Conservation (phyloP, 2,113 vertebrate species). For the Mugil cephalus region DNA sequence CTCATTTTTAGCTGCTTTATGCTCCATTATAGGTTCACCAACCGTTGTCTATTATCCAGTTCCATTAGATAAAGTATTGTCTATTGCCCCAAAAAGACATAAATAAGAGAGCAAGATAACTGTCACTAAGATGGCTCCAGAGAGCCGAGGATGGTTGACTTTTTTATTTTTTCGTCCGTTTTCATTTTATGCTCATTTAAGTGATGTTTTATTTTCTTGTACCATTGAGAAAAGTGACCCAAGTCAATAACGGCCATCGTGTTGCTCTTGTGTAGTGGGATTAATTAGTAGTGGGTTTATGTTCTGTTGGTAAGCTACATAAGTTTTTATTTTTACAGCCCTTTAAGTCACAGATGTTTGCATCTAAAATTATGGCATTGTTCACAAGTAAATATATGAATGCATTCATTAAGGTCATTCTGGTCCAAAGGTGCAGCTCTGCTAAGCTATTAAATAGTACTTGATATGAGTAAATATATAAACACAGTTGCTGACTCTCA, state of each 20-base stretch:
- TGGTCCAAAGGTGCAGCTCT: conserved; percentile 2
- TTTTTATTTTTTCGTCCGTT: too few relatives aligned
- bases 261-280: not conserved
- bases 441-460: conserved; percentile 38
- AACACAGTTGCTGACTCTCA: conserved; percentile 43
- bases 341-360: not conserved
- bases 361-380: not conserved
- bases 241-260: too few relatives aligned
- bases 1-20: too few relatives aligned
- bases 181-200: too few relatives aligned
- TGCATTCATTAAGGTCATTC: not conserved
- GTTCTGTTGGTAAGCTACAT: not conserved
- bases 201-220: too few relatives aligned
- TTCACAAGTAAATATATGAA: conserved; percentile 5
- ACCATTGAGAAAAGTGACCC: too few relatives aligned
- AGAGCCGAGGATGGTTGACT: too few relatives aligned
- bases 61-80: not conserved
- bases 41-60: too few relatives aligned
- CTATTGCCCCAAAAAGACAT: not conserved
- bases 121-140: too few relatives aligned
- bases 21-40: too few relatives aligned
- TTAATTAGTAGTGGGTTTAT: not conserved
- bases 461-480: conserved; percentile 36
- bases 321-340: not conserved
- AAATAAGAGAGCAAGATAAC: not conserved